These are phyloP conservation scores for Lycaena phlaeas DNA, from an alignment of 2,888 invertebrate genomes.

Conservation along the genomic window DNA sequence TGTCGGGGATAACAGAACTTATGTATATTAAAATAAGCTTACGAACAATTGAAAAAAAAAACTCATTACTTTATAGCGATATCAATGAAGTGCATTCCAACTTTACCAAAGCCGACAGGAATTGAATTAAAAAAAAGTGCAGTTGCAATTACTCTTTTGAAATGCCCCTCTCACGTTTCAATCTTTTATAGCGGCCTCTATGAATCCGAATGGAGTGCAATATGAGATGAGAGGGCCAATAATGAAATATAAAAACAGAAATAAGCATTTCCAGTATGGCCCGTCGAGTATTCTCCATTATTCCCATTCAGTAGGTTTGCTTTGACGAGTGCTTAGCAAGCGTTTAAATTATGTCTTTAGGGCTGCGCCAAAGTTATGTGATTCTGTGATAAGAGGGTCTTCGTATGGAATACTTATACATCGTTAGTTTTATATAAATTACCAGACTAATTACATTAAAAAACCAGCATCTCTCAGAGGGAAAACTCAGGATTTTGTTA, in stretches of 20 bases:
- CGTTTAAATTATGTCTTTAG: conserved; percentile 48
- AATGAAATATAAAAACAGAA: conserved; percentile 71
- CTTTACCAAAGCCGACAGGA: conserved; percentile 64
- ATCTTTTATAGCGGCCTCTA: conserved; percentile 67
- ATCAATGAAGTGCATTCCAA: conserved; percentile 66
- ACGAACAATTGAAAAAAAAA: conserved; percentile 34
- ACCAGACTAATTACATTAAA: no score
- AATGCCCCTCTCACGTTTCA: conserved; percentile 69
- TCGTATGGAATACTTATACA: no score
- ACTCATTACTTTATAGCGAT: conserved; percentile 56
- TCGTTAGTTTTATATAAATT: no score
- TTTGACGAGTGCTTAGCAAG: conserved; percentile 55
- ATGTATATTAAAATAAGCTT: conserved; percentile 18
- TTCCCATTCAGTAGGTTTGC: conserved; percentile 56
- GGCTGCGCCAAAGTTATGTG: background rate
- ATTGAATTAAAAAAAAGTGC: conserved; percentile 66
- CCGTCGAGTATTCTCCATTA: conserved; percentile 60
- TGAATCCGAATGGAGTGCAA: conserved; percentile 63
- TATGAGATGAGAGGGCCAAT: conserved; percentile 70
- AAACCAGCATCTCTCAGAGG: no score
- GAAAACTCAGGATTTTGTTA: no score
- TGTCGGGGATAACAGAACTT: no score
- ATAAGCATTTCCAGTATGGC: conserved; percentile 56
- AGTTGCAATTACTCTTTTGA: conserved; percentile 71
- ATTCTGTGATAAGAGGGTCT: background rate